A percentile compares a stretch with the other conserved stretches of the same genome.
Evolutionary conservation across 1,140 invertebrate species (phyloP).

Genomic region (Glossosoma conforme): DNA sequence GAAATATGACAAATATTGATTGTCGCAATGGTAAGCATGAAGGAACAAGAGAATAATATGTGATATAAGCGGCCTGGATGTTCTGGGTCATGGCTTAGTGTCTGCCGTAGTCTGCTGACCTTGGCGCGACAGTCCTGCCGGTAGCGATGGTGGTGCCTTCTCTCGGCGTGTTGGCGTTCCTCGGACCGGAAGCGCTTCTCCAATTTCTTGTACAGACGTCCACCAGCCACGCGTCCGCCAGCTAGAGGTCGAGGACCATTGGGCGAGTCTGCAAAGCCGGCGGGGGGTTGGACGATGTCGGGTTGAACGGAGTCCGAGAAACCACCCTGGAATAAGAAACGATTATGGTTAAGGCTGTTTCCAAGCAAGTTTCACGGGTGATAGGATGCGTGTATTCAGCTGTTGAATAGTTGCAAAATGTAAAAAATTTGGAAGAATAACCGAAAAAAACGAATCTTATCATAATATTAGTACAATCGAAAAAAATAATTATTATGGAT

Average conservation of each 20-base stretch:
- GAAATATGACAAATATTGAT: too few species aligned
- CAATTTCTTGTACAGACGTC: constrained; percentile 70
- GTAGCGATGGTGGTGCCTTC: constrained; percentile 59
- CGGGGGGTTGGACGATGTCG: constrained; percentile 80
- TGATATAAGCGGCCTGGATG: too few species aligned
- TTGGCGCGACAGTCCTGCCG: constrained; percentile 69
- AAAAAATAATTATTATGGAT: too few species aligned
- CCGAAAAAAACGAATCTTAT: too few species aligned
- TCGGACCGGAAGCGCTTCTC: constrained; percentile 80
- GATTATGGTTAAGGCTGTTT: neutral
- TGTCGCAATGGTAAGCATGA: too few species aligned
- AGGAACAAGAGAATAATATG: too few species aligned
- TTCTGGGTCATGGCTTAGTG: too few species aligned
- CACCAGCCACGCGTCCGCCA: constrained; percentile 44
- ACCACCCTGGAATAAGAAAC: constrained; percentile 38
- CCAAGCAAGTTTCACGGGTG: too few species aligned
- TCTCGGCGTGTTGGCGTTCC: constrained; percentile 58
- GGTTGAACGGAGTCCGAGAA: constrained; percentile 53
- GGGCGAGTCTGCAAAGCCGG: constrained; percentile 80
- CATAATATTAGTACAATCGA: too few species aligned
- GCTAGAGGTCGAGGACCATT: constrained; percentile 49
- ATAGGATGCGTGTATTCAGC: too few species aligned
- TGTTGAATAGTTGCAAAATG: too few species aligned
- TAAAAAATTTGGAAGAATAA: too few species aligned
- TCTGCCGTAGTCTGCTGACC: constrained; percentile 45